A percentile compares a stretch with the other conserved stretches of the same genome.
These are phyloP conservation scores for Phaedon cochleariae DNA, from an alignment of 2,888 invertebrate genomes.

Conservation along the genomic window DNA sequence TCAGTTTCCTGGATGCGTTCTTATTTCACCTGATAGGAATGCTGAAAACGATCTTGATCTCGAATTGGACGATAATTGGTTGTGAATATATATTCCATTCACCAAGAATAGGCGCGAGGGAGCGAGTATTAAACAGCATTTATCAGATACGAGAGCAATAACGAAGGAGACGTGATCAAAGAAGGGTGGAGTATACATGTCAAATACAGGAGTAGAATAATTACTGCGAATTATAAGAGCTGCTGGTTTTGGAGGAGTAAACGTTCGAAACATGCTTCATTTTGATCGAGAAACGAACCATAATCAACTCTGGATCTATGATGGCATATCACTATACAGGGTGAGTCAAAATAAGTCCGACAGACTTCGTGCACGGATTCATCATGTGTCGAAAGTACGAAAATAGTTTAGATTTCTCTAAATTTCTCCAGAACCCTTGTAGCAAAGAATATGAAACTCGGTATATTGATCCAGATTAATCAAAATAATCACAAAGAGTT, in stretches of 20 bases:
- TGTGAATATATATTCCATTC: conserved; percentile 32
- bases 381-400: no score
- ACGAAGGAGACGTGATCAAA: not conserved
- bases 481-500: no score
- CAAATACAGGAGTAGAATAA: not conserved
- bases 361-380: no score
- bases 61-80: conserved; percentile 20
- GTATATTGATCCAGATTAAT: no score
- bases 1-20: no score
- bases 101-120: conserved; percentile 9
- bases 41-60: not conserved
- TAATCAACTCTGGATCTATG: no score
- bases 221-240: not conserved
- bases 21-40: not conserved
- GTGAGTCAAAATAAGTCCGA: no score
- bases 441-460: no score
- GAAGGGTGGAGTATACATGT: not conserved
- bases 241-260: not conserved
- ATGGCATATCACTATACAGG: no score
- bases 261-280: not conserved
- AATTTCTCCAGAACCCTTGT: no score
- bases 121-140: conserved; percentile 27
- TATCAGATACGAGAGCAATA: not conserved
- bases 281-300: not conserved
- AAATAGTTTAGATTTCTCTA: no score